Base-by-base conservation (phyloP, 2,888 invertebrate species). In the Scaptomyza tumidula region DNA sequence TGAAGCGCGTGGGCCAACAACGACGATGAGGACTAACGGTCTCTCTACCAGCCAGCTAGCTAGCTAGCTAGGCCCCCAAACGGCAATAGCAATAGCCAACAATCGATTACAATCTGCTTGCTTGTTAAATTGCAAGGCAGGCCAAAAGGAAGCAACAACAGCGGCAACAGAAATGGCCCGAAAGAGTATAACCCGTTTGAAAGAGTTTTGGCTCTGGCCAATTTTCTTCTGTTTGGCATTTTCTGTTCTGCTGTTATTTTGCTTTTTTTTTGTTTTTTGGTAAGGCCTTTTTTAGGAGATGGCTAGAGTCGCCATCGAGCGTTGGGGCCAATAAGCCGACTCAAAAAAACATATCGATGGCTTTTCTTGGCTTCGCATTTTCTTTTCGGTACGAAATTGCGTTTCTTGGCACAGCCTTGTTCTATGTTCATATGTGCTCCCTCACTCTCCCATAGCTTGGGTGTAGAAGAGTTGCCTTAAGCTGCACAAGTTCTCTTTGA, bases 61-160 rank as follows among this genome's bases (percentile, higher is more conserved):
- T 24, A 24, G 24, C 19, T 29, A 19, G 16, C 24, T 24, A 45
- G 39, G 37, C 52, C 52, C 24, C 24, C 52, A 52, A 39, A 37
- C 52, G 24, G 46, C 64, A 70, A 52, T 44, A 50, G 14, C 67
- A 68, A 35, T 49, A 56, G 13, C 37, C 61, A 64, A 65, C 86
- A 88, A 86, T 86, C 84, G 85, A 86, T 86, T 81, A 84, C 85
- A 86, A 88, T 86, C 88, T 84, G 86, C 79, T 75, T 79, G 88
- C 85, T 88, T 88, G 85, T 86, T 86, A 86, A 88, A 74, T 77
- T 79, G 75, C 79, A 79, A 86, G 81, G 71, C 84, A 69, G 58
- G 24, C 50, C 50, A 19, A 19, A 33, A 58, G 54, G 13, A 27
- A 58, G 44, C 41, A 59, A 33, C 54, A 63, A 7, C 29, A 45